Conservation (phyloP, 2,888 invertebrate genomes). For the Maniola hyperantus region DNA sequence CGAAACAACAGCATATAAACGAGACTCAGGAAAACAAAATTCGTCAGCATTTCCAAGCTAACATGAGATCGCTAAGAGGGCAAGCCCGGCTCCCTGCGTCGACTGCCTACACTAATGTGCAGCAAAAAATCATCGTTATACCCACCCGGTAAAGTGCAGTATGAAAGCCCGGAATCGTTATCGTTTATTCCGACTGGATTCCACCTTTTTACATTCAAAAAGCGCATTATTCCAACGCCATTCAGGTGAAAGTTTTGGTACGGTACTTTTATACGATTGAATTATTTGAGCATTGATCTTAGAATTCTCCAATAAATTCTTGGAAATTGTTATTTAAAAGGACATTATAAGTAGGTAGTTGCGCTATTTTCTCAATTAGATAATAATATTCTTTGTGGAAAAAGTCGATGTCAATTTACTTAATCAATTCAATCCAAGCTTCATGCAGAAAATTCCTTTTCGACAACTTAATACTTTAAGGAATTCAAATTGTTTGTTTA, state of each 20-base stretch:
- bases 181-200: slow-evolving; percentile 22
- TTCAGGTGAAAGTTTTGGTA: slow-evolving; percentile 7
- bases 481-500: too few relatives aligned
- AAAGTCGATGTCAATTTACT: too few relatives aligned
- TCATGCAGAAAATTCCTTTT: too few relatives aligned
- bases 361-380: too few relatives aligned
- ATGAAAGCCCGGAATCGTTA: slow-evolving; percentile 2
- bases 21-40: not conserved
- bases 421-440: too few relatives aligned
- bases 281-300: not conserved
- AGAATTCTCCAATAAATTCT: too few relatives aligned
- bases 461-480: too few relatives aligned
- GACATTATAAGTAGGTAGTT: too few relatives aligned
- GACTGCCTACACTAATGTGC: slow-evolving; percentile 6
- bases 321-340: too few relatives aligned
- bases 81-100: not conserved
- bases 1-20: not conserved
- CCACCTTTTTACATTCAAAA: slow-evolving; percentile 13
- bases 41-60: not conserved
- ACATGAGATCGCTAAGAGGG: not conserved
- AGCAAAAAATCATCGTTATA: slow-evolving; percentile 6
- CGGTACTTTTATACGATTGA: slow-evolving; percentile 4
- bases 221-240: slow-evolving; percentile 11
- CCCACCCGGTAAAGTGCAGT: slow-evolving; percentile 4
- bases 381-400: too few relatives aligned